Base-by-base conservation (phyloP, 1,140 invertebrate species). In the Octopus bimaculoides region DNA sequence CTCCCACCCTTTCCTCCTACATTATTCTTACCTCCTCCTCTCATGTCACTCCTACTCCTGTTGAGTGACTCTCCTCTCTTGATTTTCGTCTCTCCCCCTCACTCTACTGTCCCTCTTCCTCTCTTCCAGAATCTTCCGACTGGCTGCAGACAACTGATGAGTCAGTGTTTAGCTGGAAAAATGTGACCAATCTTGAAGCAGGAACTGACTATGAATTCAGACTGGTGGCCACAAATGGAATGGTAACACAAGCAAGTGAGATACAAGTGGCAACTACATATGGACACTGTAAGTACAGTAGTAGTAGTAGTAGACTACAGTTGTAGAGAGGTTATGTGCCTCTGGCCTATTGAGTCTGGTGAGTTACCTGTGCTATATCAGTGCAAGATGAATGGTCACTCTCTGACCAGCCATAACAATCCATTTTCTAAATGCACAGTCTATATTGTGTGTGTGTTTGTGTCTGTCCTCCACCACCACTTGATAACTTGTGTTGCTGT, bases 151-250 rank as follows among this genome's bases (percentile, higher is more conserved):
- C 88, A 4, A 82, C 85, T 52, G 86, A 87, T 81, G 87, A 88
- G 75, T 84, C 86, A 0, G 78, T 88, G 52, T 82, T 83, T 52
- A 83, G 84, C 54, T 87, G 83, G 80, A 88, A 87, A 73, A 85
- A 95, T 61, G 92, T 94, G 78, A 91, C 98, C 17, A 95, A 94
- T 4, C 91, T 99, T 71, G 93, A 95, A 83, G 94, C 94, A 5
- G 96, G 95, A n/a, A 94, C 95, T 81, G 92, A 93, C 5, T 93
- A 99, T 88, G 95, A 98, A 84, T 94, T 99, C 86, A 92, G 94
- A 80, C 93, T 98, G 4, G 96, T 98, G 7, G 94, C 97, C 52
- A 96, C 97, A 73, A 97, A 98, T 90, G 97, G 97, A 56, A 93
- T 93, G 79, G 89, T 93, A 75, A 78, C 81, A 41, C 75, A 82